Percentiles rank a stretch among this genome's conserved stretches.
These are phyloP conservation scores for Ormyrus nitidulus DNA, from an alignment of 2,888 invertebrate species.

Conservation along the genomic window DNA sequence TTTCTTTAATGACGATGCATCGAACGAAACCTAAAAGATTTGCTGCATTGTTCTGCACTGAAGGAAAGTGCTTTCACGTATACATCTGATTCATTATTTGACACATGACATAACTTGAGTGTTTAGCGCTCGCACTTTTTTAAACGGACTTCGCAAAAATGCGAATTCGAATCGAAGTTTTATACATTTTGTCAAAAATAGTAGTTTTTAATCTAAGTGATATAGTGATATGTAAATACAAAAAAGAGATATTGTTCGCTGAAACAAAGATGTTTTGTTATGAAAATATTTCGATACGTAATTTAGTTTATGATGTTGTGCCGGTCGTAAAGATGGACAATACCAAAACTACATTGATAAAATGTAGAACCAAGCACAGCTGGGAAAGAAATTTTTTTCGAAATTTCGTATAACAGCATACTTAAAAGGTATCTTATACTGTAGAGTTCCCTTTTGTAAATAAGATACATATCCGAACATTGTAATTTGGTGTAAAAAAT, in stretches of 20 bases:
- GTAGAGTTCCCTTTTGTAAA: constrained; percentile 68
- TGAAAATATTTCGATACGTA: constrained; percentile 47
- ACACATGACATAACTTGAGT: constrained; percentile 31
- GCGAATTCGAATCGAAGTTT: constrained; percentile 45
- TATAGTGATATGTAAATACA: constrained; percentile 68
- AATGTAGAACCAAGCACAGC: background rate
- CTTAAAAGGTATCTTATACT: constrained; percentile 44
- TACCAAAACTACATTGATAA: constrained; percentile 26
- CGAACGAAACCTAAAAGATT: constrained; percentile 48
- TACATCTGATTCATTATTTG: constrained; percentile 26
- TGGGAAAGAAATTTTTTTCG: constrained; percentile 29
- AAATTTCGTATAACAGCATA: constrained; percentile 41
- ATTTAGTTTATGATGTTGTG: constrained; percentile 46
- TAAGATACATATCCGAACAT: constrained; percentile 73
- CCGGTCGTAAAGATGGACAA: constrained; percentile 16
- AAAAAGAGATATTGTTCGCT: constrained; percentile 58
- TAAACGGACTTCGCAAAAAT: constrained; percentile 21
- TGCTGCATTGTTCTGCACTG: constrained; percentile 30
- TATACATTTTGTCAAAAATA: constrained; percentile 51
- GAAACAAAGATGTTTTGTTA: constrained; percentile 35
- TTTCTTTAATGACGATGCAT: constrained; percentile 30
- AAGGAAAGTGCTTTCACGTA: constrained; percentile 33
- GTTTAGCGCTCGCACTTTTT: constrained; percentile 32
- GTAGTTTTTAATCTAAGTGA: constrained; percentile 50
- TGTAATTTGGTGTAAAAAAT: constrained; percentile 67